Base-by-base conservation (phyloP, 2,797 vertebrate genomes). In the Gadopsis marmoratus region DNA sequence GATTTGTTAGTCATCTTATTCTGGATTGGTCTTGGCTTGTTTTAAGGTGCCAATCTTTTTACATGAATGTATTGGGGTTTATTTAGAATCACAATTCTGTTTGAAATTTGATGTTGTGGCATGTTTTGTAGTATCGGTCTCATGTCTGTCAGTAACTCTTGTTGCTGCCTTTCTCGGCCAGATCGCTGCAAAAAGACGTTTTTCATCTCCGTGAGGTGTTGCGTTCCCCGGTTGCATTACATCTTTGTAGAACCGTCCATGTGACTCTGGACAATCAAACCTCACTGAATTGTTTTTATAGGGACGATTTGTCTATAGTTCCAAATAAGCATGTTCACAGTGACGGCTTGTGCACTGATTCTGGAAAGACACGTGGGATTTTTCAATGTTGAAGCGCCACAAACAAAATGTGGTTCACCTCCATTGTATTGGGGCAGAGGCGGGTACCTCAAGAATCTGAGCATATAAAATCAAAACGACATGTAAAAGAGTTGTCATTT, bases 281-380 rank as follows among this genome's bases (percentile, higher is more conserved):
- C 7, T n/a, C 17, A 6, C 3, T 14, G 58, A 23, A 23, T 31
- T 12, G 5, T 31, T 55, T 21, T 54, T 23, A 11, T 5, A n/a
- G 33, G 19, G 8, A 21, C 16, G 55, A 4, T 43, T 23, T 39
- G 48, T 89, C 97, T 69, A 91, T n/a, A 9, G 7, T 37, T n/a
- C 4, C 7, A 23, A 0, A 14, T n/a, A 14, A n/a, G 13, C 26
- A 14, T 47, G 43, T 45, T 45, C 17, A 47, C 45, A 19, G 17
- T 21, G 5, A 48, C 9, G 19, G n/a, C 8, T n/a, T n/a, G 17
- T 17, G 17, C 12, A 8, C 39, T 4, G 19, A 35, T 35, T 35
- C 9, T 21, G 33, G 2, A 21, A 33, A 33, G 43, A 17, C 16
- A 17, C 16, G 7, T 45, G 6, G 9, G 47, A n/a, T 21, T 10